Evolutionary conservation across 2,797 vertebrate species (phyloP), one percentile per base, ranked within the genome.

Genomic region (Fistularia tabacaria): DNA sequence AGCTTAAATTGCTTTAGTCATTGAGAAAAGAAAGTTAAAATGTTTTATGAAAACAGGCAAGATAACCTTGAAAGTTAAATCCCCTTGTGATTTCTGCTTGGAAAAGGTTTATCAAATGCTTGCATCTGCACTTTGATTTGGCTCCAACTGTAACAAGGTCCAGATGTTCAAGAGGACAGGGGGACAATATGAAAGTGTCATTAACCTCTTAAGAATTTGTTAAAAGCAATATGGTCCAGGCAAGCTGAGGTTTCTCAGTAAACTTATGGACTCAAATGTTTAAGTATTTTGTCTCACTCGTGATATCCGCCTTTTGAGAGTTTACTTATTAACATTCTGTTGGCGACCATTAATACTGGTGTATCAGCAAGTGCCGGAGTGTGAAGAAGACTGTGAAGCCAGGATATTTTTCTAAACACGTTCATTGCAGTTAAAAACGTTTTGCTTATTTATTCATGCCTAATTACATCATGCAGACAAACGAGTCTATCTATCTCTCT

Each of bases 291-390:
- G 83, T 87, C 81, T 77, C 71, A 71, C 75, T 73, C 64, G 75
- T 79, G 65, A 74, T 78, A 79, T 75, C 67, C 66, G 45, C 57
- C 61, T 49, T 77, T 69, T 75, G 57, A 71, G 80, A 71, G 77
- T 80, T 84, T 83, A 82, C 84, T 84, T 87, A 78, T 89, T 86
- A 89, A 85, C 78, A 82, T 90, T 89, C 86, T 83, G 56, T 71
- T 40, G 67, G 49, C 13, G 50, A 78, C 64, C 71, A 56, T 76
- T 72, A 64, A 64, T 79, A 52, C 59, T 15, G 69, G 57, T 55
- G 66, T 59, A 46, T 48, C 69, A 76, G 52, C 65, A 64, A 71
- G 62, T 57, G 59, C 64, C 59, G 52, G 65, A 66, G 67, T 62
- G 69, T 25, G 25, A 25, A 3, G 62, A 51, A 55, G 63, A 70